Base-by-base conservation (phyloP, 2,888 invertebrate species). In the Nycteola revayana region DNA sequence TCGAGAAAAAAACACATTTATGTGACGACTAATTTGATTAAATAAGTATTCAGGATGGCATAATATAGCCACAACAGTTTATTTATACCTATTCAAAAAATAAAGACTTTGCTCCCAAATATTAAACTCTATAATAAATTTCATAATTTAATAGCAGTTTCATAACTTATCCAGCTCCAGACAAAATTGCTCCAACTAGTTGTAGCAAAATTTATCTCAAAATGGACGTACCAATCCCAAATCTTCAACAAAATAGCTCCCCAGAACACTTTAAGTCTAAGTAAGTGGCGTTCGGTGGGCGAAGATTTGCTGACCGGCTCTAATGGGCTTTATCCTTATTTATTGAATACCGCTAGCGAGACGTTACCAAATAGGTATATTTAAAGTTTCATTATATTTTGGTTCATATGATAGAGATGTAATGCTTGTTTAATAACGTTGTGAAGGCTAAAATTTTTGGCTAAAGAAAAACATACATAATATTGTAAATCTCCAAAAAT, bases 251-350 rank as follows among this genome's bases (percentile, higher is more conserved):
- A 85, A 86, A 85, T 86, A 85, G 77, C 82, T 64, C 69, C 70
- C 66, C 61, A 66, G 74, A 76, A 84, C 84, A 81, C 75, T 84
- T 80, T 87, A 88, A 88, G 88, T 88, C 83, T 87, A 87, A 88
- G 88, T 87, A 87, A 88, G 86, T 87, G 88, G 81, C 76, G 88
- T 85, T 87, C 83, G 87, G 86, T 69, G 85, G 64, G 68, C 77
- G 72, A 77, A 87, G 88, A 88, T 88, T 88, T 87, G 87, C 85
- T 83, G 86, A 83, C 86, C 85, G 85, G 69, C 86, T 83, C 75
- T 88, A 88, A 88, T 88, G 88, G 88, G 76, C 76, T 67, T 78
- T 78, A 88, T 87, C 87, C 87, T 88, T 88, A 88, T 88, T 88
- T 88, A 88, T 88, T 79, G 87, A 79, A 70, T 64, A 66, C 71